phyloP scores from a whole-genome alignment of 1,140 invertebrate genomes.

The Popillia japonica region DNA sequence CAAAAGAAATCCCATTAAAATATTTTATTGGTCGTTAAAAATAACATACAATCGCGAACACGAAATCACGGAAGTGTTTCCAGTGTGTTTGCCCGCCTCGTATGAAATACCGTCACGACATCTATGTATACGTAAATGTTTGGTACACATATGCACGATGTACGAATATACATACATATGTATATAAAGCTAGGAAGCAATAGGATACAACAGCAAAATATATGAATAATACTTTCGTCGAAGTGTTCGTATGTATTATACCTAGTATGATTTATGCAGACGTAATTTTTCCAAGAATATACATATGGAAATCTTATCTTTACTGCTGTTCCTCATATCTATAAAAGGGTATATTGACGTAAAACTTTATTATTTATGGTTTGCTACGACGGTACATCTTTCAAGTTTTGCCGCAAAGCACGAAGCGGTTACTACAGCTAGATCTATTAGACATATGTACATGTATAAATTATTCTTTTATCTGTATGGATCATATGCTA shows the following conservation, averaged over 20 bases:
- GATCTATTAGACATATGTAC: no score
- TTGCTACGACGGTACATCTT: background rate
- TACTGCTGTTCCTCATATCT: background rate
- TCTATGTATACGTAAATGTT: background rate
- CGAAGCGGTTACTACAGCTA: no score
- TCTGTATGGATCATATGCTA: no score
- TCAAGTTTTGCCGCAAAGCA: background rate
- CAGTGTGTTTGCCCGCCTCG: background rate
- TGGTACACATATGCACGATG: background rate
- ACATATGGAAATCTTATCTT: constrained; percentile 19
- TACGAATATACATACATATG: no score
- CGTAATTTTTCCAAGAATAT: background rate
- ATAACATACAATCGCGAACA: background rate
- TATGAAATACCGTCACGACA: background rate
- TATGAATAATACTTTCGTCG: background rate
- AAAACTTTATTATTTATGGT: constrained; percentile 5
- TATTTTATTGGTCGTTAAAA: constrained; percentile 19
- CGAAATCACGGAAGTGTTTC: constrained; percentile 1
- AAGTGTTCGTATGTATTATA: background rate
- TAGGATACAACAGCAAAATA: no score
- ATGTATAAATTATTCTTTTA: no score
- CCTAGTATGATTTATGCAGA: background rate
- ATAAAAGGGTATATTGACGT: background rate
- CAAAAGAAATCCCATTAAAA: constrained; percentile 21
- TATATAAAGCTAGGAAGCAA: no score